These are phyloP conservation scores for Lophotis ruficrista DNA, from an alignment of 2,113 vertebrate genomes.

Conservation along the genomic window DNA sequence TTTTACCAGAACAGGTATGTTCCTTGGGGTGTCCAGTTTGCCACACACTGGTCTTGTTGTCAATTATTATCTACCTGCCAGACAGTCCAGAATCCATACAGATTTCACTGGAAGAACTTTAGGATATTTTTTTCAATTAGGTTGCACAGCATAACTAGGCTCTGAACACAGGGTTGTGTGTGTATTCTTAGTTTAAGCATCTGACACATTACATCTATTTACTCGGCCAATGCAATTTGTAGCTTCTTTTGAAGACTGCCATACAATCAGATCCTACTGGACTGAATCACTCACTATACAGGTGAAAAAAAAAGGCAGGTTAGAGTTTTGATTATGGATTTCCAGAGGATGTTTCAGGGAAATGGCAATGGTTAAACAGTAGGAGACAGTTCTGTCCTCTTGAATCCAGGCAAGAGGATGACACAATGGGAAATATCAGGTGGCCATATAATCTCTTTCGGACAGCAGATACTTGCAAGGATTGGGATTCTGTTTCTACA, in stretches of 20 bases:
- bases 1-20: not conserved
- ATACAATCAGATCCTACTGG: accelerated
- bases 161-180: not conserved
- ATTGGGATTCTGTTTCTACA: not conserved
- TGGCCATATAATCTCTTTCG: not conserved
- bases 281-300: not conserved
- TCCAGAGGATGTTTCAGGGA: not conserved
- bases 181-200: not conserved
- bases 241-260: not conserved
- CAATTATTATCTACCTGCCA: not conserved
- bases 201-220: not conserved
- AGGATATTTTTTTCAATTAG: not conserved
- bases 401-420: not conserved
- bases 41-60: not conserved
- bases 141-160: not conserved
- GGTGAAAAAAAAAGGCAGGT: not conserved
- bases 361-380: not conserved
- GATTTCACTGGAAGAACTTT: not conserved
- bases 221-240: not conserved
- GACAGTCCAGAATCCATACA: not conserved
- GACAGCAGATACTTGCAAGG: not conserved
- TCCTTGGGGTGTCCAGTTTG: not conserved
- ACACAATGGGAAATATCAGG: not conserved
- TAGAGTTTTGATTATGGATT: not conserved
- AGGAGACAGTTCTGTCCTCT: not conserved